phyloP scores from a whole-genome alignment of 2,797 vertebrate species.

The Siniperca undulata region DNA sequence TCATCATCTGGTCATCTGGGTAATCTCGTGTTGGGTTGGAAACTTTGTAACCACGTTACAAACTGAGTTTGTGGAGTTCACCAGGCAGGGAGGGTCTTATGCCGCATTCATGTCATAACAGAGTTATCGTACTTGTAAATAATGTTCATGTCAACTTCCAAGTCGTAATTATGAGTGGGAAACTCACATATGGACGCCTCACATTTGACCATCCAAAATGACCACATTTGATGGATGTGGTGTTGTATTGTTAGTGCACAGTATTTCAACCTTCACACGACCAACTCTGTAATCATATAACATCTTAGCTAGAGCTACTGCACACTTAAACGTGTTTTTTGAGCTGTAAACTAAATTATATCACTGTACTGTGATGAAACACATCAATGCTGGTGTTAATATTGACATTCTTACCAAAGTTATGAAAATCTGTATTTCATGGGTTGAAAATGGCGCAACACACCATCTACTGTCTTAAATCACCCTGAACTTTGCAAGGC shows the following conservation, averaged over 20 bases:
- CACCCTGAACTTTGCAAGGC: too few species aligned
- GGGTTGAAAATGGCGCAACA: too few species aligned
- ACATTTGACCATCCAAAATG: neutral
- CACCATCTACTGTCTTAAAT: too few species aligned
- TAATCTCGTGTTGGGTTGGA: neutral
- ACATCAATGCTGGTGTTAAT: too few species aligned
- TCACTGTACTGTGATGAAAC: too few species aligned
- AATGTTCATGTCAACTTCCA: neutral
- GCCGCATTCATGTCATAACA: neutral
- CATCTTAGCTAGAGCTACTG: neutral
- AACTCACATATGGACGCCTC: neutral
- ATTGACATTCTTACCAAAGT: too few species aligned
- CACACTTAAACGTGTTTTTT: too few species aligned
- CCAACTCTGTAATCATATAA: too few species aligned
- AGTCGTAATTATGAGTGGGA: neutral
- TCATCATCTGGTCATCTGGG: conserved; percentile 1
- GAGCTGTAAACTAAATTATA: too few species aligned
- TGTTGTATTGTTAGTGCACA: neutral
- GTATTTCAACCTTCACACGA: neutral
- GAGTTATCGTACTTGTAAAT: neutral
- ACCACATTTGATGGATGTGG: neutral
- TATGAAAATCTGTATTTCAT: too few species aligned
- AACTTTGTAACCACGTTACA: neutral
- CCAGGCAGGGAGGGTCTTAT: neutral
- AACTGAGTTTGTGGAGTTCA: neutral